Conservation (phyloP, 2,888 invertebrate genomes). For the Cybosia mesomella region DNA sequence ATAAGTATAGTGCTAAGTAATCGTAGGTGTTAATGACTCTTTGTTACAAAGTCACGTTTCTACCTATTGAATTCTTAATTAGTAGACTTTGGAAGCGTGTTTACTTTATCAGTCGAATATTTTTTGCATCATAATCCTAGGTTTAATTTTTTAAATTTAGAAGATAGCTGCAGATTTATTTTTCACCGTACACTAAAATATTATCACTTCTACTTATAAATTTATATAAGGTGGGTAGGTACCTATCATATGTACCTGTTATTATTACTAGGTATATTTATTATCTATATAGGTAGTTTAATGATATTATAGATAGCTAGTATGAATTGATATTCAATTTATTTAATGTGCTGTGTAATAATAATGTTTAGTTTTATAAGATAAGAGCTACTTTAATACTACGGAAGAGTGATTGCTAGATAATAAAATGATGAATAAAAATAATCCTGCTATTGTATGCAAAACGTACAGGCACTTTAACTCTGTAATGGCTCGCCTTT, state of each 20-base stretch:
- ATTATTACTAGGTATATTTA: background rate
- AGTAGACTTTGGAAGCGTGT: background rate
- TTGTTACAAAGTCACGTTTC: slow-evolving; percentile 20
- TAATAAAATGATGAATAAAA: slow-evolving; percentile 68
- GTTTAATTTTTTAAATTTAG: too few relatives aligned
- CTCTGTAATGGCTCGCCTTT: slow-evolving; percentile 68
- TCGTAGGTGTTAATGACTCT: slow-evolving; percentile 2
- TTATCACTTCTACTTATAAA: too few relatives aligned
- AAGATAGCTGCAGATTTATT: too few relatives aligned
- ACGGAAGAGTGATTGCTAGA: slow-evolving; percentile 55
- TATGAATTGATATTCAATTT: background rate
- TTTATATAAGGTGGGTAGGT: too few relatives aligned
- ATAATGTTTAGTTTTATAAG: slow-evolving; percentile 14
- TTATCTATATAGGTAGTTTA: background rate
- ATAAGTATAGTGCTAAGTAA: slow-evolving; percentile 11
- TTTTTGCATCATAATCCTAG: background rate
- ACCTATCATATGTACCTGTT: too few relatives aligned
- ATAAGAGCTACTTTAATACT: slow-evolving; percentile 37
- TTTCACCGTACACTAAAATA: too few relatives aligned
- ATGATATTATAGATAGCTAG: background rate
- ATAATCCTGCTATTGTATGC: slow-evolving; percentile 80
- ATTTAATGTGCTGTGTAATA: background rate
- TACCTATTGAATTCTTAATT: slow-evolving; percentile 17
- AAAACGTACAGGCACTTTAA: slow-evolving; percentile 73
- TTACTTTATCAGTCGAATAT: background rate